These are phyloP conservation scores for western clawed frog (Xenopus tropicalis) DNA, from an alignment of 2,113 vertebrate genomes.

Conservation along the genomic window UCB_Xtro_10.0 CM004447.2:111588501-111589000, in stretches of 20 bases:
- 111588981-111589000: no score
- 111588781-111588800: conserved; percentile 77
- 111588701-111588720: conserved; percentile 50
- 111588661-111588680: neutral
- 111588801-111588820: neutral
- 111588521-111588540: no score
- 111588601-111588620: neutral
- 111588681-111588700: neutral
- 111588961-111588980: no score
- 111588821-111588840: neutral
- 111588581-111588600: no score
- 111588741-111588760: conserved; percentile 93
- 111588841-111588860: neutral
- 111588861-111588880: no score
- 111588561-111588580: no score
- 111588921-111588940: no score
- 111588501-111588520: no score
- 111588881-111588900: no score
- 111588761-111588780: conserved; percentile 98
- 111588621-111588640: neutral
- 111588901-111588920: no score
- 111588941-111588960: no score
- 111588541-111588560: no score
- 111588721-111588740: conserved; percentile 95
- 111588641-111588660: neutral